These are phyloP conservation scores for Leptodirus hochenwartii DNA, from an alignment of 2,888 invertebrate species.

Conservation along the genomic window DNA sequence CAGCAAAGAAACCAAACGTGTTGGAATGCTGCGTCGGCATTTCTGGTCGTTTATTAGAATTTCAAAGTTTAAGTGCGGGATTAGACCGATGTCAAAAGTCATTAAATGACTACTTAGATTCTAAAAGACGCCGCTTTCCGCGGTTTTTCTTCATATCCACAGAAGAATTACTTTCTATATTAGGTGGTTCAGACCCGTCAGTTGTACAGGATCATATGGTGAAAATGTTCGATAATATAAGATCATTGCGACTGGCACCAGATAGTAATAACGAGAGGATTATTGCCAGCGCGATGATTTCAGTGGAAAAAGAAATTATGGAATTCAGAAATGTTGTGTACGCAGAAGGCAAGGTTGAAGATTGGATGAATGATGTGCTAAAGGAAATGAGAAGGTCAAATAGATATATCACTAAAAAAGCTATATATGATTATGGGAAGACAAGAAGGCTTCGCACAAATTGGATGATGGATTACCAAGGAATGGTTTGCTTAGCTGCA, in stretches of 20 bases:
- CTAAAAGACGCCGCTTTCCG: conserved; percentile 74
- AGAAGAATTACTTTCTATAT: conserved; percentile 73
- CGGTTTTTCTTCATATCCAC: conserved; percentile 90
- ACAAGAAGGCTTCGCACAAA: conserved; percentile 48
- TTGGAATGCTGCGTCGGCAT: conserved; percentile 59
- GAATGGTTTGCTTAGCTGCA: conserved; percentile 42
- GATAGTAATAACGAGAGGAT: conserved; percentile 47
- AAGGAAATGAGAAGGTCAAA: conserved; percentile 72
- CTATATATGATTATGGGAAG: conserved; percentile 72
- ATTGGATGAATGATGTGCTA: conserved; percentile 80
- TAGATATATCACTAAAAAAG: conserved; percentile 69
- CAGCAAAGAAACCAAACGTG: conserved; percentile 61
- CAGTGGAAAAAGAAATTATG: conserved; percentile 77
- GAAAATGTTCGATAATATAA: conserved; percentile 90
- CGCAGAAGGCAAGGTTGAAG: conserved; percentile 71
- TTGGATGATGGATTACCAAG: conserved; percentile 82
- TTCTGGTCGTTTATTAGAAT: conserved; percentile 56
- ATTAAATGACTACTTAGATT: conserved; percentile 74
- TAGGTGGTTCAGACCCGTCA: conserved; percentile 68
- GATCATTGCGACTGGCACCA: conserved; percentile 47
- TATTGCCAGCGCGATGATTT: conserved; percentile 67
- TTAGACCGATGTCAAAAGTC: conserved; percentile 85
- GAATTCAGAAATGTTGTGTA: conserved; percentile 52
- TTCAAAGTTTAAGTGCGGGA: conserved; percentile 50
- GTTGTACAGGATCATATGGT: conserved; percentile 88